These are phyloP conservation scores for Heliconius congener DNA, from an alignment of 1,140 invertebrate species.

Conservation along the genomic window DNA sequence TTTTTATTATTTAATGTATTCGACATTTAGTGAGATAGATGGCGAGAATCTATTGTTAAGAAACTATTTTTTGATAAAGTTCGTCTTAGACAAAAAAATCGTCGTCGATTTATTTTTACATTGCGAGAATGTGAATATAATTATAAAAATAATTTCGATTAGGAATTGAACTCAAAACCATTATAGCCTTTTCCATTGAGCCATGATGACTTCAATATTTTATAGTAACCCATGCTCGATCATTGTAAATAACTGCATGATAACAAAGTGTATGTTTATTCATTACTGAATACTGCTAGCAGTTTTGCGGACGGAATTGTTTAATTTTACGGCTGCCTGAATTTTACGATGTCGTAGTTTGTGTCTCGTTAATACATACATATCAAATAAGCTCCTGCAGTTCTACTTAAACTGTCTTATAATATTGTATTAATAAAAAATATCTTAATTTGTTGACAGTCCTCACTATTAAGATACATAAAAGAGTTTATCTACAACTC, in stretches of 20 bases:
- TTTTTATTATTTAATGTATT: no score
- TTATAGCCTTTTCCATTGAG: background rate
- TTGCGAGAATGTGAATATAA: no score
- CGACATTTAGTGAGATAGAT: no score
- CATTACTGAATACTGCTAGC: slow-evolving; percentile 36
- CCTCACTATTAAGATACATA: background rate
- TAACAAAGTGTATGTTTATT: slow-evolving; percentile 33
- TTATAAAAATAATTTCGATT: background rate
- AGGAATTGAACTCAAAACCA: background rate
- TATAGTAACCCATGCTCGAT: slow-evolving; percentile 6
- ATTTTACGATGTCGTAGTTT: slow-evolving; percentile 42
- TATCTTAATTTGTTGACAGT: background rate
- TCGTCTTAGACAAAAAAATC: no score
- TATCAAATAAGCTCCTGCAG: slow-evolving; percentile 28
- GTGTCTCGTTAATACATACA: slow-evolving; percentile 34
- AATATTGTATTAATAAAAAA: background rate
- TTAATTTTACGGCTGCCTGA: slow-evolving; percentile 43
- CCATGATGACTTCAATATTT: background rate
- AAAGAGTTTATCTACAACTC: no score
- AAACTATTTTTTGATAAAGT: no score
- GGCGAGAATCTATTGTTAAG: no score
- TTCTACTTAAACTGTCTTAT: slow-evolving; percentile 27
- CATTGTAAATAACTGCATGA: slow-evolving; percentile 22
- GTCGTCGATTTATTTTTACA: no score
- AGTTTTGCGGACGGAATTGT: slow-evolving; percentile 39